These are phyloP conservation scores for Microplitis mediator DNA, from an alignment of 1,140 invertebrate species.

Conservation along the genomic window DNA sequence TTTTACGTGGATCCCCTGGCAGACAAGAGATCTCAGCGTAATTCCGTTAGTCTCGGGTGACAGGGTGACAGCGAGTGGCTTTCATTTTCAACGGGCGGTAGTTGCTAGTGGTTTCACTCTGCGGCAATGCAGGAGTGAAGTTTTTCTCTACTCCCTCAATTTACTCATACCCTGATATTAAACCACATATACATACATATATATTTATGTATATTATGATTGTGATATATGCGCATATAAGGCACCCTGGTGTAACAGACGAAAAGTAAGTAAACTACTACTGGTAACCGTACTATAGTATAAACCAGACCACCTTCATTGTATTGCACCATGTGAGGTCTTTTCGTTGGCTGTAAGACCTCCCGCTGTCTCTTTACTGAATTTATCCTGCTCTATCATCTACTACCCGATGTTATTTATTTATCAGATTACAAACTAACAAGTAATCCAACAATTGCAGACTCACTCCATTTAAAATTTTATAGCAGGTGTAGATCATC, in stretches of 20 bases:
- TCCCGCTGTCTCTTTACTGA: constrained; percentile 40
- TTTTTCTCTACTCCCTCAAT: background rate
- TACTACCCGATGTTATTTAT: constrained; percentile 43
- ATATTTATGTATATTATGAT: too few relatives aligned
- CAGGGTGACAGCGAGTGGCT: background rate
- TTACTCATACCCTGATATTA: too few relatives aligned
- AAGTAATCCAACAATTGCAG: too few relatives aligned
- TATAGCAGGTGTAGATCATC: too few relatives aligned
- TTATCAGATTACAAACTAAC: constrained; percentile 44
- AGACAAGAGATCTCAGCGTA: constrained; percentile 34
- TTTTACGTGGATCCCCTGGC: background rate
- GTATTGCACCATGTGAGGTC: constrained; percentile 49
- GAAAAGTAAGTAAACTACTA: constrained; percentile 3
- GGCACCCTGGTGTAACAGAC: constrained; percentile 4
- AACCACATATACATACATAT: too few relatives aligned
- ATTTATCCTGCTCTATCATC: constrained; percentile 24
- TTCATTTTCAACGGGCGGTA: too few relatives aligned
- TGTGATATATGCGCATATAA: background rate
- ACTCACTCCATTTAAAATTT: too few relatives aligned
- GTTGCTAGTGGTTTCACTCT: background rate
- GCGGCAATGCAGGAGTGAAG: background rate
- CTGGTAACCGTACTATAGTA: constrained; percentile 23
- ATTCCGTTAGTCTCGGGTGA: constrained; percentile 35
- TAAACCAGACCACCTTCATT: constrained; percentile 38
- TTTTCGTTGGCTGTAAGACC: constrained; percentile 32